Conservation (phyloP, 2,888 invertebrate species). For the Troglohyphantes excavatus region DNA sequence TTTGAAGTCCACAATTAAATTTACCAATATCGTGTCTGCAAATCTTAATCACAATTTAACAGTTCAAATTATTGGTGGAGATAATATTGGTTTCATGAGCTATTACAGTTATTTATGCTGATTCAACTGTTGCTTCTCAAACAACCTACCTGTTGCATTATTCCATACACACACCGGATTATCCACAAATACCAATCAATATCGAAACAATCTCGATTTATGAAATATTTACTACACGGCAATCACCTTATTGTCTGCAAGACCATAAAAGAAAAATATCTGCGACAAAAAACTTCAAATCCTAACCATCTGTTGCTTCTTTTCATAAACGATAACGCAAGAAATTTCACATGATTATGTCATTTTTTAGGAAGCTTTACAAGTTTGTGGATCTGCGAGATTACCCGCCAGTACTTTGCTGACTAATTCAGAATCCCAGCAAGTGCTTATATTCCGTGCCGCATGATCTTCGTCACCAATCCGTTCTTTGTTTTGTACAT, state of each 20-base stretch:
- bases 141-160: slow-evolving; percentile 6
- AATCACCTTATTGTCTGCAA: too few relatives aligned
- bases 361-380: background rate
- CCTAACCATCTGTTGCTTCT: background rate
- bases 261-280: background rate
- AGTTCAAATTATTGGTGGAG: too few relatives aligned
- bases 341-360: background rate
- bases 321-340: background rate
- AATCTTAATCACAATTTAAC: too few relatives aligned
- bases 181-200: too few relatives aligned
- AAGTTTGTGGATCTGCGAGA: background rate
- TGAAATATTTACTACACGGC: too few relatives aligned
- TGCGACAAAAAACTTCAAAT: background rate
- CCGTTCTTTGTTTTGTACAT: background rate
- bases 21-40: too few relatives aligned
- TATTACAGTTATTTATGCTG: background rate
- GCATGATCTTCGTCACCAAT: background rate
- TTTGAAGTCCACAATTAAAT: too few relatives aligned
- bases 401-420: background rate
- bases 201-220: too few relatives aligned
- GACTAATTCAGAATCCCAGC: background rate
- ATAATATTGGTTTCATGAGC: too few relatives aligned
- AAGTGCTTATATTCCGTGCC: background rate
- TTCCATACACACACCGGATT: background rate
- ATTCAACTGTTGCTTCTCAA: background rate